These are phyloP conservation scores for Chondrilla cf. caribensis DNA, from an alignment of 37 sponge, comb jelly and placozoan species.

Conservation along the genomic window DNA sequence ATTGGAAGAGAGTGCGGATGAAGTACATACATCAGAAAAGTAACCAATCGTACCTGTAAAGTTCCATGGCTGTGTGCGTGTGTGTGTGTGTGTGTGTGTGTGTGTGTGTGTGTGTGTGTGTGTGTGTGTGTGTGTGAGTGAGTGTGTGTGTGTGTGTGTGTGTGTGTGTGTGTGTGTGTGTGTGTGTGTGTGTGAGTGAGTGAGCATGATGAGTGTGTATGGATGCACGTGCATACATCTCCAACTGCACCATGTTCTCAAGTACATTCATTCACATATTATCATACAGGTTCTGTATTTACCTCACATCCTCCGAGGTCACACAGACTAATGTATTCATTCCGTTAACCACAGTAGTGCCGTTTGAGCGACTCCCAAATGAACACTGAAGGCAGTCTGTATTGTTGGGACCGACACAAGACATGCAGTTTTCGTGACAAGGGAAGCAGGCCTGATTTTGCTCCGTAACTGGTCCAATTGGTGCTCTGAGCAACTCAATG, in stretches of 20 bases:
- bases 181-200: conserved; percentile 35
- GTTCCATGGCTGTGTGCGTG: too few species aligned
- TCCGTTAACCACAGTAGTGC: too few species aligned
- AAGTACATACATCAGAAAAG: too few species aligned
- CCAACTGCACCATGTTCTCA: too few species aligned
- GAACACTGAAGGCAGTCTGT: conserved; percentile 26
- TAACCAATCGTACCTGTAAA: too few species aligned
- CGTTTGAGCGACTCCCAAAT: neutral
- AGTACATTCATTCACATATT: too few species aligned
- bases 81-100: too few species aligned
- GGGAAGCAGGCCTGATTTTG: conserved; percentile 21
- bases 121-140: neutral
- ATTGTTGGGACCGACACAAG: conserved; percentile 10
- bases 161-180: conserved; percentile 58
- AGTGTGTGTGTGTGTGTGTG: conserved; percentile 32
- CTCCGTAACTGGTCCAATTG: neutral
- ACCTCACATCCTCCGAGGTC: conserved; percentile 31
- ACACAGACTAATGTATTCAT: neutral
- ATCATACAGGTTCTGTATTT: conserved; percentile 23
- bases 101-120: neutral
- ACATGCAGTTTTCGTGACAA: conserved; percentile 16
- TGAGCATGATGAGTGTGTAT: neutral
- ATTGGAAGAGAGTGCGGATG: too few species aligned
- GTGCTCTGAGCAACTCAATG: neutral
- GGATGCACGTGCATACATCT: neutral